A percentile compares a stretch with the other conserved stretches of the same genome.
Conservation (phyloP, 2,113 vertebrate species). For the Eretmodus cyanostictus region DNA sequence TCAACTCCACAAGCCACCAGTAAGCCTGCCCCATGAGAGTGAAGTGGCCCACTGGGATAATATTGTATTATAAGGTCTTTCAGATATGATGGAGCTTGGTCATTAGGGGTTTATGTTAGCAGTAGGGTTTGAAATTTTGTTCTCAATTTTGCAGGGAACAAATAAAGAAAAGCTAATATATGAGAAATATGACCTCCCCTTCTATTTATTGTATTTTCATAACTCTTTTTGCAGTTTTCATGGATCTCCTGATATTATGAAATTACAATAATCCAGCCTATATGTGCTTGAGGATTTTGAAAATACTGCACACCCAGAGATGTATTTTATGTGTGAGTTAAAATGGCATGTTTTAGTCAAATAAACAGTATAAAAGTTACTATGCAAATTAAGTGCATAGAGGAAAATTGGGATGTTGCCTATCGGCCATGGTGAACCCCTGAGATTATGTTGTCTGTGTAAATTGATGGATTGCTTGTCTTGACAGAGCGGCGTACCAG, state of each 20-base stretch:
- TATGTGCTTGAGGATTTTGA: not conserved
- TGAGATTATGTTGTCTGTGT: not conserved
- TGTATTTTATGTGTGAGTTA: not conserved
- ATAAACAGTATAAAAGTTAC: not conserved
- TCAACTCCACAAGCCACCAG: not conserved
- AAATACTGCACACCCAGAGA: not conserved
- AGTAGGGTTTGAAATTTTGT: not conserved
- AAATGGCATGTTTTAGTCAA: not conserved
- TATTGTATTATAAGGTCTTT: not conserved
- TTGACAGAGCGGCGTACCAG: not conserved
- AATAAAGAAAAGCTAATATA: not conserved
- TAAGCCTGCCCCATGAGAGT: not conserved
- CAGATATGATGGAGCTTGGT: not conserved
- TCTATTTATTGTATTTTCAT: not conserved
- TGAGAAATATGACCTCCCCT: not conserved
- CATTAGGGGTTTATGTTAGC: not conserved
- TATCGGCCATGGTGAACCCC: not conserved
- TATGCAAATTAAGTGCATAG: not conserved
- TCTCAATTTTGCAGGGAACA: not conserved
- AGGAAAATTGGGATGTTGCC: not conserved
- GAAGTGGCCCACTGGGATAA: not conserved
- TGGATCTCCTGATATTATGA: not conserved
- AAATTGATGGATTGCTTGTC: slow-evolving; percentile 19
- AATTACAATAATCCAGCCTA: not conserved
- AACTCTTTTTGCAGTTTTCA: not conserved